Base-by-base conservation (phyloP, 2,113 vertebrate species). In the Oenanthe oenanthe region DNA sequence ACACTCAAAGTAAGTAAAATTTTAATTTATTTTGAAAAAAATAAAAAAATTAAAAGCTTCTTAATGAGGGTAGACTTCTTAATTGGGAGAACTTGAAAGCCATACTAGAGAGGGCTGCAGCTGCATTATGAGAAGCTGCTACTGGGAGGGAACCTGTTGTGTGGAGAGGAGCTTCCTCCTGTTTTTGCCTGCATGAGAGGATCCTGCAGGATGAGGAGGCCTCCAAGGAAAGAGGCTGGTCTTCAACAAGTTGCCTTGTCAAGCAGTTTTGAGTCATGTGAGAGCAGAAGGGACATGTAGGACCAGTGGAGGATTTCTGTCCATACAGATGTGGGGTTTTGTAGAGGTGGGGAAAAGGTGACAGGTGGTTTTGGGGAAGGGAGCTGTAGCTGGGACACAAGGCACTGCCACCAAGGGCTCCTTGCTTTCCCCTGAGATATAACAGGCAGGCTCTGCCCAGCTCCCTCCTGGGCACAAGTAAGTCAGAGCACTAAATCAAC, bases 101-200 rank as follows among this genome's bases (percentile, higher is more conserved):
- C n/a, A 80, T 56, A 31, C 58, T 75, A 61, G 57, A 2, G 9
- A 81, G 75, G 56, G 51, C 83, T 84, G 79, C 70, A 74, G 90
- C 72, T 84, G 61, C 20, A 10, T 17, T 31, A 73, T 14, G 12
- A 18, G 57, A 40, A 42, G 32, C 26, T 93, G 66, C 54, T 62
- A 22, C 32, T 38, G 42, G 20, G 29, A 88, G 42, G 32, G 34
- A 91, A 26, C 13, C 7, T 56, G 36, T 25, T 42, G 5, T 0
- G 0, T 4, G 9, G 45, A 67, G 25, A 71, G 4, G 20, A 53
- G 47, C 19, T 8, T 57, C 31, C 8, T 48, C 8, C n/a, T 0
- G 0, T 43, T 42, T 88, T 28, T 53, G 17, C 36, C 45, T 38
- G 32, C 15, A 18, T 3, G 3, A 31, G 31, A 19, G 32, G 4